phyloP scores from a whole-genome alignment of 2,113 vertebrate species.

The Ifrita kowaldi region DNA sequence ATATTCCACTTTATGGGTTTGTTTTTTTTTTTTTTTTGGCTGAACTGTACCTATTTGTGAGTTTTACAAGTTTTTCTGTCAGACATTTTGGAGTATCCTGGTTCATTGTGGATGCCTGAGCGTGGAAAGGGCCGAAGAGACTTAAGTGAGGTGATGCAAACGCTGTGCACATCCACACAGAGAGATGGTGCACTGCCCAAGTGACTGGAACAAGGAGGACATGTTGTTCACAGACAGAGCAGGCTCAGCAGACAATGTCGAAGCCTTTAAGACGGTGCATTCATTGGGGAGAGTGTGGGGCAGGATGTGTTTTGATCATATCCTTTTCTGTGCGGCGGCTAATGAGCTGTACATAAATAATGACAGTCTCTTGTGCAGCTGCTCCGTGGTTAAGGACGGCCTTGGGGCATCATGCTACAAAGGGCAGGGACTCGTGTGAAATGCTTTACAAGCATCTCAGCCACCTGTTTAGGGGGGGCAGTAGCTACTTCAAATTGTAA shows the following conservation, averaged over 20 bases:
- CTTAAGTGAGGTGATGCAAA: neutral
- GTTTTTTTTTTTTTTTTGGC: neutral
- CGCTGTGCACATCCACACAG: neutral
- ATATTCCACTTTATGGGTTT: neutral
- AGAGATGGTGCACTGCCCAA: neutral
- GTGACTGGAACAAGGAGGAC: neutral
- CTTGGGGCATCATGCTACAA: neutral
- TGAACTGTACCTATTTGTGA: neutral
- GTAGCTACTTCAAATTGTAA: neutral
- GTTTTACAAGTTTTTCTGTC: neutral
- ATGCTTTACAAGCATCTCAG: neutral
- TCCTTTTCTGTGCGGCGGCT: neutral
- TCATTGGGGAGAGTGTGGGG: rapidly evolving
- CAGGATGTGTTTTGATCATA: neutral
- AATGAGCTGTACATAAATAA: neutral
- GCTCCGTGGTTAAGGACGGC: neutral
- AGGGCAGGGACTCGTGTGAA: neutral
- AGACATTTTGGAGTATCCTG: neutral
- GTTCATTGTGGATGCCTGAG: neutral
- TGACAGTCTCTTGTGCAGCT: neutral
- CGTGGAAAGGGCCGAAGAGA: neutral
- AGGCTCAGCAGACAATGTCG: neutral
- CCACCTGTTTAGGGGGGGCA: neutral
- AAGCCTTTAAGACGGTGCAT: neutral
- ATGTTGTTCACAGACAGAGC: neutral